Evolutionary conservation across 1,140 invertebrate genomes (phyloP).

Genomic region (Musca vetustissima): DNA sequence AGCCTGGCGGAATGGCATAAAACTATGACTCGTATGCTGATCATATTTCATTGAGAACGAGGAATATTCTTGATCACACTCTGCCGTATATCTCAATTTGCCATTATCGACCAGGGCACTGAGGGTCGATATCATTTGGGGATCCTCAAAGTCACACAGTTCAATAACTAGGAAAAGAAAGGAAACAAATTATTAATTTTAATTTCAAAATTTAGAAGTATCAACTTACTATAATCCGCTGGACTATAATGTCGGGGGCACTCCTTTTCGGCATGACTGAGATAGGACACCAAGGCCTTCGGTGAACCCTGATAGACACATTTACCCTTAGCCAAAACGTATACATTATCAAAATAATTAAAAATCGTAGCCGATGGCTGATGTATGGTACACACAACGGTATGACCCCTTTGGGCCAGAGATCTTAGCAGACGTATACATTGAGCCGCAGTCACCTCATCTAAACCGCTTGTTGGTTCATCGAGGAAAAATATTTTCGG

Average conservation of each 20-base stretch:
- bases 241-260: conserved; percentile 84
- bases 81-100: conserved; percentile 49
- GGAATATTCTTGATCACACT: neutral
- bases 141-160: conserved; percentile 51
- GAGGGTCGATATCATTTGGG: conserved; percentile 45
- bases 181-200: conserved; percentile 17
- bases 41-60: too few species aligned
- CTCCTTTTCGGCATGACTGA: conserved; percentile 64
- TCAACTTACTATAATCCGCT: conserved; percentile 72
- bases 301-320: conserved; percentile 78
- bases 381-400: conserved; percentile 81
- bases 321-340: conserved; percentile 65
- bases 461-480: conserved; percentile 79
- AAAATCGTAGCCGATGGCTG: conserved; percentile 80
- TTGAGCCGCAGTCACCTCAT: conserved; percentile 83
- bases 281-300: conserved; percentile 69
- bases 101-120: conserved; percentile 59
- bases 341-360: conserved; percentile 82
- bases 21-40: too few species aligned
- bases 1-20: conserved; percentile 39
- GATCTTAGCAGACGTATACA: conserved; percentile 72
- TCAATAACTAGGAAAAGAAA: conserved; percentile 56
- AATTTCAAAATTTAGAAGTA: neutral
- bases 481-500: conserved; percentile 74
- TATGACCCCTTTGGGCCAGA: conserved; percentile 69